Evolutionary conservation across 2,797 vertebrate species (phyloP).

Genomic region (Enteromius afrohamiltoni): DNA sequence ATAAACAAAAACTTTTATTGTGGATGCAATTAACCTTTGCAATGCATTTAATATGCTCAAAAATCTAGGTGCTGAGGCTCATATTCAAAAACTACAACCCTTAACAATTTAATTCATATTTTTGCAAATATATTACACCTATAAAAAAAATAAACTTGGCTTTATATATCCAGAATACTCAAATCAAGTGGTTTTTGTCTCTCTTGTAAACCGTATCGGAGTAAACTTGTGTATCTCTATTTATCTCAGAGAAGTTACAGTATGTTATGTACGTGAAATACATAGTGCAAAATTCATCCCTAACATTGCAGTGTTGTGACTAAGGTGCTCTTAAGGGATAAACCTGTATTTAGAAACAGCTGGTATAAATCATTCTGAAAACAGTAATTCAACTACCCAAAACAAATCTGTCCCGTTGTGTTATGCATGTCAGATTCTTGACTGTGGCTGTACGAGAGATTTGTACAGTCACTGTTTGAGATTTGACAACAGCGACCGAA

Average conservation of each 20-base stretch:
- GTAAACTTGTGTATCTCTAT: background rate
- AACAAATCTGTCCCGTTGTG: background rate
- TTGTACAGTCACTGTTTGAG: slow-evolving; percentile 57
- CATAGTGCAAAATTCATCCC: background rate
- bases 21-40: too few species aligned
- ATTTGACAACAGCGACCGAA: slow-evolving; percentile 77
- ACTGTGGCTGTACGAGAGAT: background rate
- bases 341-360: background rate
- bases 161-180: slow-evolving; percentile 1
- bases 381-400: background rate
- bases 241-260: background rate
- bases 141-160: background rate
- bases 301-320: background rate
- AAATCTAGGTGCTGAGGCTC: background rate
- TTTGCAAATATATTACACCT: background rate
- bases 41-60: background rate
- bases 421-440: background rate
- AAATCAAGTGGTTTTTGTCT: background rate
- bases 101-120: background rate
- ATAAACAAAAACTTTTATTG: too few species aligned
- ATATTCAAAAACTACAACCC: background rate
- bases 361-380: slow-evolving; percentile 11
- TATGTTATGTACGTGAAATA: background rate
- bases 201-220: background rate
- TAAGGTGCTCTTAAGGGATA: background rate